Conservation (phyloP, 2,888 invertebrate species). For the Hecatera dysodea region DNA sequence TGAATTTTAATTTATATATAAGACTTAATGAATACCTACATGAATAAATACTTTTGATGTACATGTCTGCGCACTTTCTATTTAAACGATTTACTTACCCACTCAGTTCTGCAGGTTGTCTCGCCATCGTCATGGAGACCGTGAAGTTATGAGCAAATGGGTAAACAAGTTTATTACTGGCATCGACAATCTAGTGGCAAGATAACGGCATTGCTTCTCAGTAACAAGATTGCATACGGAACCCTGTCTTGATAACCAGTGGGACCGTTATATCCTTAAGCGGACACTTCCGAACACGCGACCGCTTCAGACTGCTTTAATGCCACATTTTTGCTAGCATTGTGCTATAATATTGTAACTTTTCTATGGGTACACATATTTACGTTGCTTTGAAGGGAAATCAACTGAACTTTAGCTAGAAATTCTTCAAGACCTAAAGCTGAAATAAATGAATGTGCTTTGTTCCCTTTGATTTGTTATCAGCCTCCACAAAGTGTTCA, state of each 20-base stretch:
- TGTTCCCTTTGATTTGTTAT: slow-evolving; percentile 33
- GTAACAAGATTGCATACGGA: slow-evolving; percentile 76
- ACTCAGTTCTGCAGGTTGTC: slow-evolving; percentile 39
- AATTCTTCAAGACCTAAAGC: slow-evolving; percentile 13
- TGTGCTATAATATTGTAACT: slow-evolving; percentile 40
- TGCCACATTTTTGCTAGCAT: slow-evolving; percentile 61
- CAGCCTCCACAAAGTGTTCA: slow-evolving; percentile 16
- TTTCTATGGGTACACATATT: slow-evolving; percentile 42
- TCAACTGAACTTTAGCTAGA: slow-evolving; percentile 13
- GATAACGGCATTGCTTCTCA: slow-evolving; percentile 76
- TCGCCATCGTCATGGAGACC: slow-evolving; percentile 29
- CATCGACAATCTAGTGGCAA: slow-evolving; percentile 62
- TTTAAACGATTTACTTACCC: slow-evolving; percentile 39
- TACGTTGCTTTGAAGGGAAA: slow-evolving; percentile 35
- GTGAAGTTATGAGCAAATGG: slow-evolving; percentile 68
- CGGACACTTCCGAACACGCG: slow-evolving; percentile 79
- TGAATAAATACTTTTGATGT: slow-evolving; percentile 13
- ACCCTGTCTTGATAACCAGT: slow-evolving; percentile 74
- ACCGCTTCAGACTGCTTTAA: slow-evolving; percentile 52
- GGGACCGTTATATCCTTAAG: slow-evolving; percentile 81
- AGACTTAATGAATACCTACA: slow-evolving; percentile 20
- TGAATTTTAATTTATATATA: slow-evolving; percentile 20
- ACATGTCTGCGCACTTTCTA: slow-evolving; percentile 27
- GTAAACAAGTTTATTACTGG: slow-evolving; percentile 75
- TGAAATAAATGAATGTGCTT: slow-evolving; percentile 14